A percentile compares a stretch with the other conserved stretches of the same genome.
phyloP scores from a whole-genome alignment of 2,797 vertebrate species.

The Naso thynnoides region DNA sequence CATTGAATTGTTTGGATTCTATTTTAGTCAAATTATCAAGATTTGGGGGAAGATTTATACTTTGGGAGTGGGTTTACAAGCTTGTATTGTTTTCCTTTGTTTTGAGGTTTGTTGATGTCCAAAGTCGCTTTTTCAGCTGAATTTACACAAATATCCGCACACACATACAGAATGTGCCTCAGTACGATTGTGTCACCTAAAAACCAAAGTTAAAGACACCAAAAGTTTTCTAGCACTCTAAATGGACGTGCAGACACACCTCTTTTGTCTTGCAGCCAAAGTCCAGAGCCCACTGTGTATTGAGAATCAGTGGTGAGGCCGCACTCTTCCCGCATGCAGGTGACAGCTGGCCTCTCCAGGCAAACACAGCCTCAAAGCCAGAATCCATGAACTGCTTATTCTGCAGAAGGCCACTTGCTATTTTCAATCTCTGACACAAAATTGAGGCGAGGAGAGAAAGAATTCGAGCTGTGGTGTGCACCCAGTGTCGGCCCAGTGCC shows the following conservation, averaged over 20 bases:
- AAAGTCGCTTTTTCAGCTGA: background rate
- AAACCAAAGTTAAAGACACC: conserved; percentile 12
- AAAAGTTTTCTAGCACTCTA: conserved; percentile 28
- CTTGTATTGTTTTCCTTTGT: background rate
- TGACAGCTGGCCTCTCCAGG: conserved; percentile 84
- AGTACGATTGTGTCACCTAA: background rate
- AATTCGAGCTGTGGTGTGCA: conserved; percentile 48
- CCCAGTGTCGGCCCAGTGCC: conserved; percentile 63
- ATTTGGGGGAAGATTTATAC: background rate
- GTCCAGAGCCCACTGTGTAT: conserved; percentile 48
- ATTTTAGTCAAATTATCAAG: conserved; percentile 1
- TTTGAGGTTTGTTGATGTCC: background rate
- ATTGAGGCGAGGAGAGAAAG: conserved; percentile 58
- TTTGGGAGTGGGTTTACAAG: background rate
- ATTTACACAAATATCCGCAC: background rate
- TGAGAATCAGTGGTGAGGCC: conserved; percentile 51
- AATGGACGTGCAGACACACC: conserved; percentile 25
- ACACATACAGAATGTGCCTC: background rate
- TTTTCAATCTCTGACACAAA: conserved; percentile 83
- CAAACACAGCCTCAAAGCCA: conserved; percentile 79
- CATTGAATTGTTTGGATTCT: conserved; percentile 1
- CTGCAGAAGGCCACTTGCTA: conserved; percentile 82
- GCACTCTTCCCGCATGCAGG: conserved; percentile 68
- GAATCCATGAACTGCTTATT: conserved; percentile 83
- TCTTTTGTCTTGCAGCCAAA: conserved; percentile 49